Base-by-base conservation (phyloP, 2,888 invertebrate species). In the Dichetophora obliterata region DNA sequence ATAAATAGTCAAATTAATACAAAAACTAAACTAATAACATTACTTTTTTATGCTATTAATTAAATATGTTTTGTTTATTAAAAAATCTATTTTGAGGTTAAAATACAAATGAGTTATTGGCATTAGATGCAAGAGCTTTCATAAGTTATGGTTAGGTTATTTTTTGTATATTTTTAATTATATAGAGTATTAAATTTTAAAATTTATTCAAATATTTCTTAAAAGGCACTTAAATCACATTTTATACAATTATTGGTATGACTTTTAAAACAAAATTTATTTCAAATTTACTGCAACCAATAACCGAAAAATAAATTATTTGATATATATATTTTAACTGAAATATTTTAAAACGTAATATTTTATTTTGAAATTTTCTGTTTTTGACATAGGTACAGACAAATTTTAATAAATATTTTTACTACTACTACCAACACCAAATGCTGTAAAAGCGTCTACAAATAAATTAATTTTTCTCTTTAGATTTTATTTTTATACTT, bases 181-280 rank as follows among this genome's bases (percentile, higher is more conserved):
- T 70, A 79, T 57, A 77, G 75, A 81, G 70, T 75, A 75, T 79
- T 77, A 50, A 27, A 31, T 61, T 48, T n/a, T 22, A 34, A n/a
- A 14, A 34, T 80, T 79, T 76, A 78, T 76, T 76, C 77, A 78
- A 81, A 80, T 75, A 80, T 80, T 78, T 78, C 77, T 77, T 72
- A 68, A 80, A 80, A 81, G 81, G 80, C 81, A 81, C 81, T 81
- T 81, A 80, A 81, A 81, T 81, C 81, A 81, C 81, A 81, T 79
- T 78, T 77, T 80, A 76, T 79, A 80, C 73, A 59, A 54, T 75
- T 57, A 48, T 59, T 1, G 22, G 34, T 69, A 76, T 79, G 57
- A 77, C 77, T 68, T 48, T 19, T 50, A 27, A 77, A 78, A 34
- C 43, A 75, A 61, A 77, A 69, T 70, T 71, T 57, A 43, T 66